Base-by-base conservation (phyloP, 2,113 vertebrate species). In the Phyllostomus hastatus region DNA sequence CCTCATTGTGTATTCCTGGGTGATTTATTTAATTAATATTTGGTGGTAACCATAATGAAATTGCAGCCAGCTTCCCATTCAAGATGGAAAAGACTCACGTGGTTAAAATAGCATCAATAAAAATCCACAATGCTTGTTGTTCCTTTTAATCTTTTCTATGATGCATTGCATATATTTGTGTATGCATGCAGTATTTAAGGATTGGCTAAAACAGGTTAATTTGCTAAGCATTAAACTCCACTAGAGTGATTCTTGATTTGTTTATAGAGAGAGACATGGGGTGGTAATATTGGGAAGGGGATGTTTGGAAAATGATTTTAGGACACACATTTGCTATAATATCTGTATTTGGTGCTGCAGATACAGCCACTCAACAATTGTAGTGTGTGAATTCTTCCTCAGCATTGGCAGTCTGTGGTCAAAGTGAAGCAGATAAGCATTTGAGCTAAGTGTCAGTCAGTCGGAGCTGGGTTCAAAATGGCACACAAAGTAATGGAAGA, bases 11-110 rank as follows among this genome's bases (percentile, higher is more conserved):
- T 52, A 22, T 75, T 88, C 64, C 70, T 87, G 54, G 19, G 35
- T 73, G 48, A 76, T 91, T 95, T 95, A 82, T 89, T 94, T 95
- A 82, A 96, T 97, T 96, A 89, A 94, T 95, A 80, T 96, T 90
- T 84, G 38, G n/a, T 93, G 93, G 52, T 95, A 66, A 96, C 64
- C 91, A 90, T 96, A 91, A 91, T 91, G 93, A 88, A 94, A 94
- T 67, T 91, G 50, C 50, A 66, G 20, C 41, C 73, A 89, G 75
- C 33, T 94, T 84, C 52, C 83, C 24, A 75, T 92, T 92, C 78
- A 78, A 17, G 8, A 59, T 64, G 81, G 78, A 64, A 96, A 92
- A 97, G 33, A 64, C 70, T 69, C 41, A 75, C 72, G 64, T 57
- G 94, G 72, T 54, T 91, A 86, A 90, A 92, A 90, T 41, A 87